These are phyloP conservation scores for Eidolon dupreanum DNA, from an alignment of 2,797 vertebrate genomes.

Conservation along the genomic window DNA sequence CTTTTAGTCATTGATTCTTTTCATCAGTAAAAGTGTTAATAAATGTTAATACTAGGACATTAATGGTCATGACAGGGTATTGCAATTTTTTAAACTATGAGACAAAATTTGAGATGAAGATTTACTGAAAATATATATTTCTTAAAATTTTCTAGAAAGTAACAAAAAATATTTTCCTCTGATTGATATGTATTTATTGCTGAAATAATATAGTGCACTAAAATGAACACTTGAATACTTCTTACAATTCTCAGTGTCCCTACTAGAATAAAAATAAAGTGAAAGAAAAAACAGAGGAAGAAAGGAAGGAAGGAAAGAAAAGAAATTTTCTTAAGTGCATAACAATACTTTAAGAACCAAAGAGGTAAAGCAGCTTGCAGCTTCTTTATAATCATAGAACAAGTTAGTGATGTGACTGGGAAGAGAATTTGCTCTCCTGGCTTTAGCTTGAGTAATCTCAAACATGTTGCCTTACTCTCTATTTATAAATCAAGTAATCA, in stretches of 20 bases:
- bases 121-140: background rate
- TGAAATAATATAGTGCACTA: background rate
- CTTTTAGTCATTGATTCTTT: constrained; percentile 77
- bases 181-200: background rate
- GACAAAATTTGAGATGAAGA: background rate
- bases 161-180: background rate
- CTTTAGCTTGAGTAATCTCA: background rate
- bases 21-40: constrained; percentile 77
- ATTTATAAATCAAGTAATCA: background rate
- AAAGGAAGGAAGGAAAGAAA: background rate
- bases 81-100: constrained; percentile 49
- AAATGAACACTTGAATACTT: background rate
- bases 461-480: background rate
- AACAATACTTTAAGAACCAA: background rate
- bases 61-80: constrained; percentile 50
- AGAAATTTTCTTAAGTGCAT: background rate
- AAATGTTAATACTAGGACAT: constrained; percentile 69
- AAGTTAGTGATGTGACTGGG: background rate
- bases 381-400: background rate
- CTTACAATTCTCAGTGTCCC: background rate
- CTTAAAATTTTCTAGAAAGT: background rate
- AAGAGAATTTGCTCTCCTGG: background rate
- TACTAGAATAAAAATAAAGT: background rate
- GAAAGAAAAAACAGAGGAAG: background rate
- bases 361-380: background rate